These are phyloP conservation scores for Tinamus major DNA, from an alignment of 2,797 vertebrate species.

Conservation along the genomic window DNA sequence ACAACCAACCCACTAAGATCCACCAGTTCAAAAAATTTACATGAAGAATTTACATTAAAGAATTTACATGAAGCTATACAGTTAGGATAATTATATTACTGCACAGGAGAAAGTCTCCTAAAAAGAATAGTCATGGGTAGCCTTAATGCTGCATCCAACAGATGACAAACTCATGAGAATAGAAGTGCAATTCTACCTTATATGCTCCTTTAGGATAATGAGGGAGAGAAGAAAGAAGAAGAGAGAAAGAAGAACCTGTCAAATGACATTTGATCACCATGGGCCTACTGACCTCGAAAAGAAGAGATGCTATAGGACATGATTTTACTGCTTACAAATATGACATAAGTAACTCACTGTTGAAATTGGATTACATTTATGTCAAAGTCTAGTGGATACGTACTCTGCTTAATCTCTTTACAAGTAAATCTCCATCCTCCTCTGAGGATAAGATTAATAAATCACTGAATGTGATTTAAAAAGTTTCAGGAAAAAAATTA, in stretches of 20 bases:
- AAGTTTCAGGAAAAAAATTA: neutral
- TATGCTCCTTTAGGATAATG: neutral
- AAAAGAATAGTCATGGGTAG: neutral
- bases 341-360: neutral
- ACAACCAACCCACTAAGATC: no score
- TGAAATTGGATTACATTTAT: neutral
- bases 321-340: neutral
- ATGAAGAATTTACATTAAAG: neutral
- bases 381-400: neutral
- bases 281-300: neutral
- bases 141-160: neutral
- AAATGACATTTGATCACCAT: slow-evolving; percentile 4
- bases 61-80: neutral
- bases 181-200: neutral
- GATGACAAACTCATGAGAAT: neutral
- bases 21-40: neutral
- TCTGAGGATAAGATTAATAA: neutral
- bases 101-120: neutral
- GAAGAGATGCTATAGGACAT: neutral
- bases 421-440: neutral
- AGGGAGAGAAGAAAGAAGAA: no score
- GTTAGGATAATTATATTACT: neutral
- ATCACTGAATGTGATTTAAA: neutral
- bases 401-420: neutral
- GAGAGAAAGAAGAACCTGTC: neutral